Base-by-base conservation (phyloP, 1,140 invertebrate genomes). In the Hestina assimilis region DNA sequence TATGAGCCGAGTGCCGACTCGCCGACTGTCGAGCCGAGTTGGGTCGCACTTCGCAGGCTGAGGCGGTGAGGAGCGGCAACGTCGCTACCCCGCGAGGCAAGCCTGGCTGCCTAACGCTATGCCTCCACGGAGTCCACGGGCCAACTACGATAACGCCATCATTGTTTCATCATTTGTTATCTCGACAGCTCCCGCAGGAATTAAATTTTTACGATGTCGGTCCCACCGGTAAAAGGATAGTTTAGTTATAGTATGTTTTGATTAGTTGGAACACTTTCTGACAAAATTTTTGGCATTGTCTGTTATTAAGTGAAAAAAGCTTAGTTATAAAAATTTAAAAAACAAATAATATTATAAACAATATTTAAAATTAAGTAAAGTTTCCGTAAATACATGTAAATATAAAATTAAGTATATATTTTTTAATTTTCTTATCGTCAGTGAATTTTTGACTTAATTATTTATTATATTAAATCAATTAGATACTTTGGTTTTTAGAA, bases 81-180 rank as follows among this genome's bases (percentile, higher is more conserved):
- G 20, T 33, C 40, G 46, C 33, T 43, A 23, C 55, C 14, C 46
- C 55, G 55, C 46, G 6, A 57, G 28, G 45, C 42, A 41, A 29
- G 29, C 45, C 20, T 38, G 28, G 17, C 31, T 35, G 19, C 33
- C 33, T 38, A 31, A 11, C 29, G 11, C 12, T 12, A 20, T 38
- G 47, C 38, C 15, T 42, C 41, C 19, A 24, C 29, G 41, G 41
- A 29, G 9, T 42, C 41, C 19, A 24, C 29, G 41, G 41, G 41
- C 28, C 51, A 51, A 33, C 47, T 23, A 46, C 41, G 17, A 51
- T 51, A 47, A 42, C 40, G 56, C 47, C 57, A 56, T 64, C 48
- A 56, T 59, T 64, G 51, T 56, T 64, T 55, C 56, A 54, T 59
- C 59, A 56, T 56, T 62, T 52, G 53, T 62, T 62, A 56, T 53